Conservation (phyloP, 1,140 invertebrate genomes). For the Octopus sinensis region DNA sequence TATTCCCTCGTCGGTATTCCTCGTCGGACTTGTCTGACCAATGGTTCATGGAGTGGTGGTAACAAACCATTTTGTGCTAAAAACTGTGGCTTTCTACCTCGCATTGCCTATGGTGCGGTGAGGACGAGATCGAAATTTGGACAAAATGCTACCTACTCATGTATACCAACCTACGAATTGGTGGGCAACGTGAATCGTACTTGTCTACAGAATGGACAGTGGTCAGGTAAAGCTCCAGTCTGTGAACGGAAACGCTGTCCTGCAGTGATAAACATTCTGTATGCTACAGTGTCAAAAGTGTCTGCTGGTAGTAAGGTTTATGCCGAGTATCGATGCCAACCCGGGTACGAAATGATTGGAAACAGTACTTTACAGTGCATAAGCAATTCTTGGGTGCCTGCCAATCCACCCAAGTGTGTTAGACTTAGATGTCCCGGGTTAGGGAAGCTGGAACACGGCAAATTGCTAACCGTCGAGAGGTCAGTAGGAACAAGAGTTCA, state of each 20-base stretch:
- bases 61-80: conserved; percentile 70
- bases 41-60: conserved; percentile 80
- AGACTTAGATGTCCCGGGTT: conserved; percentile 23
- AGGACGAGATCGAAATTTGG: conserved; percentile 65
- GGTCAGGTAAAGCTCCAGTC: conserved; percentile 62
- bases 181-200: conserved; percentile 35
- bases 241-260: conserved; percentile 22
- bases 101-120: conserved; percentile 78
- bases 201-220: conserved; percentile 49
- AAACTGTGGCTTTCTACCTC: conserved; percentile 60
- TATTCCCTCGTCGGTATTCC: conserved; percentile 32
- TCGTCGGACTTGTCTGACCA: conserved; percentile 61
- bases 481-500: background rate
- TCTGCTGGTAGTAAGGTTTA: too few species aligned
- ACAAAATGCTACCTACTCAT: conserved; percentile 32
- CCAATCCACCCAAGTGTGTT: conserved; percentile 24
- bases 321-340: conserved; percentile 14
- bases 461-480: background rate
- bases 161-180: conserved; percentile 44
- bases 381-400: conserved; percentile 15
- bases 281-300: background rate
- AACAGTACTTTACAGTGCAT: conserved; percentile 17
- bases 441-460: conserved; percentile 22
- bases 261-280: background rate
- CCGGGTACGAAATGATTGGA: conserved; percentile 20